A percentile compares a stretch with the other conserved stretches of the same genome.
Evolutionary conservation across 2,888 invertebrate genomes (phyloP).

Genomic region (Eurois occulta): DNA sequence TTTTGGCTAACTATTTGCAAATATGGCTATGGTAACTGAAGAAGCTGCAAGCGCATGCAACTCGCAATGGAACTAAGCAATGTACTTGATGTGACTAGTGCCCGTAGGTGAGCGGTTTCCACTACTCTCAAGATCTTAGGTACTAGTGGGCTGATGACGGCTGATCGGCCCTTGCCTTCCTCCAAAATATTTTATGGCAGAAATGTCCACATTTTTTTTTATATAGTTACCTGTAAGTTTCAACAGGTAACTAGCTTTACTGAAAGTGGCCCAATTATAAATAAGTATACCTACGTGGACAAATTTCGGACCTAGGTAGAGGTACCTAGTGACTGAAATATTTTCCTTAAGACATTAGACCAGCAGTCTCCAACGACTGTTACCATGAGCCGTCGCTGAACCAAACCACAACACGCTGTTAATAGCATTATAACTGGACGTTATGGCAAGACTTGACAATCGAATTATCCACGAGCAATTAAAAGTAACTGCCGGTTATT

Average conservation of each 20-base stretch:
- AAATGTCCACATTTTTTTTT: neutral
- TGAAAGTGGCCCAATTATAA: neutral
- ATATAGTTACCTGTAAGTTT: too few relatives aligned
- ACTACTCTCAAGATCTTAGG: too few relatives aligned
- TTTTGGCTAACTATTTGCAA: too few relatives aligned
- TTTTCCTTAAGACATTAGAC: neutral
- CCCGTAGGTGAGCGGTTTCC: neutral
- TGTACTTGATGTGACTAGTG: neutral
- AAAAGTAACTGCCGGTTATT: constrained; percentile 22
- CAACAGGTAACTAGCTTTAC: too few relatives aligned
- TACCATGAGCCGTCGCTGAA: neutral
- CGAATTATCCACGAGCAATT: constrained; percentile 47
- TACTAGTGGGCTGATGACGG: too few relatives aligned
- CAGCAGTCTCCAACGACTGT: neutral
- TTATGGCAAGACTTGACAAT: constrained; percentile 35
- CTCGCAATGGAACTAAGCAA: neutral
- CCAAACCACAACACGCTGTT: constrained; percentile 6
- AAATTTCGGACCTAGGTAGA: neutral
- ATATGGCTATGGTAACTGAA: too few relatives aligned
- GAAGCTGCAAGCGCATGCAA: neutral
- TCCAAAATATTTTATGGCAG: neutral
- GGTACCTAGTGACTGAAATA: neutral
- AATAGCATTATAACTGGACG: constrained; percentile 41
- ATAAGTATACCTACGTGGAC: too few relatives aligned
- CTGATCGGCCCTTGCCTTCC: neutral